Conservation (phyloP, 2,113 vertebrate species). For the Plestiodon gilberti region DNA sequence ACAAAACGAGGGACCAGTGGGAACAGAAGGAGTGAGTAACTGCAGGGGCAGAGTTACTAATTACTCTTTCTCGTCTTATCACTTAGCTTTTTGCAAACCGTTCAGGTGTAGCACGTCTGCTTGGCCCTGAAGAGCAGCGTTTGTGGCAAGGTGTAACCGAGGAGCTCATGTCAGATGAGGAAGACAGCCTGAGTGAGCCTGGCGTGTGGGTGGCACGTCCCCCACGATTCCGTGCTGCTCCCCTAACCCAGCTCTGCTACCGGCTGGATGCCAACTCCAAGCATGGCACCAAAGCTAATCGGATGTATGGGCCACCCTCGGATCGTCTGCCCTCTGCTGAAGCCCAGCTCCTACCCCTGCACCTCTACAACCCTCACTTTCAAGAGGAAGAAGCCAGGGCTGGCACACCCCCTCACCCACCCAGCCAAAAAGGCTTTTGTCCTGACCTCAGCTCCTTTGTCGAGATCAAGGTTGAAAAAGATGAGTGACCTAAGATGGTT, state of each 20-base stretch:
- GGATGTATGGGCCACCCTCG: slow-evolving; percentile 71
- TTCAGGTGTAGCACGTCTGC: slow-evolving; percentile 71
- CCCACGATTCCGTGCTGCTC: slow-evolving; percentile 71
- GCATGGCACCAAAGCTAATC: slow-evolving; percentile 75
- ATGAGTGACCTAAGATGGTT: slow-evolving; percentile 53
- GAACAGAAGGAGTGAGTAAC: not conserved
- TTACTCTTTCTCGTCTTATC: not conserved
- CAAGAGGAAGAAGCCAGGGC: slow-evolving; percentile 56
- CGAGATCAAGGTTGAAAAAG: slow-evolving; percentile 77
- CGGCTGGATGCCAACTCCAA: slow-evolving; percentile 76
- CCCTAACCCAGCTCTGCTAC: slow-evolving; percentile 74
- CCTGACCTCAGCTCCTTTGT: slow-evolving; percentile 70
- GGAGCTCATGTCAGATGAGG: slow-evolving; percentile 79
- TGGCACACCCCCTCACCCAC: not conserved
- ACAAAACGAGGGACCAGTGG: not conserved
- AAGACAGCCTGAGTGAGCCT: slow-evolving; percentile 75
- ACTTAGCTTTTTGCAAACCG: slow-evolving; percentile 76
- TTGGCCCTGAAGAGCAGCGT: slow-evolving; percentile 70
- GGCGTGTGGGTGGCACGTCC: slow-evolving; percentile 77
- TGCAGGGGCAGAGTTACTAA: not conserved
- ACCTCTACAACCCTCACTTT: slow-evolving; percentile 72
- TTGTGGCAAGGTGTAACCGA: slow-evolving; percentile 76
- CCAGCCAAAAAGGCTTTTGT: slow-evolving; percentile 64
- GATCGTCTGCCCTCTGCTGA: slow-evolving; percentile 75
- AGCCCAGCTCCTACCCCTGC: slow-evolving; percentile 66